Evolutionary conservation across 2,888 invertebrate species (phyloP).

Genomic region (Charanyca ferruginea): DNA sequence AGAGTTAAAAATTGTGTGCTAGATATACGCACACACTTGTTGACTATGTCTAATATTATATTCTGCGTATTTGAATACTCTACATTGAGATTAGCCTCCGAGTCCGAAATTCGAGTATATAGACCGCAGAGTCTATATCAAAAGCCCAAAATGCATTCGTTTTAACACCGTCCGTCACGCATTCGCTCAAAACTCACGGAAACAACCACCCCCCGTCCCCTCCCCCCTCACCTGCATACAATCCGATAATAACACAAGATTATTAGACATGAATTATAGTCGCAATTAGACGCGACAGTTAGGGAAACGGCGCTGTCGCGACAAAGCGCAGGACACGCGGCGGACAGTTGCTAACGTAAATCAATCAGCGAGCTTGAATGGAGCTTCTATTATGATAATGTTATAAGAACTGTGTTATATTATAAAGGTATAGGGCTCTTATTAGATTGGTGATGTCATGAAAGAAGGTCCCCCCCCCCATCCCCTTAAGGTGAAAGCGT

Average conservation of each 20-base stretch:
- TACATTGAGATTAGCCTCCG: too few species aligned
- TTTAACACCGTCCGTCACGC: not conserved
- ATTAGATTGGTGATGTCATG: slow-evolving; percentile 1
- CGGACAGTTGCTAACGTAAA: slow-evolving; percentile 71
- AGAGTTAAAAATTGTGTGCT: too few species aligned
- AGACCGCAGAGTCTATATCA: not conserved
- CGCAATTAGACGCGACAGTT: slow-evolving; percentile 86
- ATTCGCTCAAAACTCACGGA: slow-evolving; percentile 59
- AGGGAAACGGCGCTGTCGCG: slow-evolving; percentile 79
- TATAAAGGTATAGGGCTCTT: not conserved
- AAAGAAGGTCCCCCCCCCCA: too few species aligned
- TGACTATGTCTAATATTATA: too few species aligned
- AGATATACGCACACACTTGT: too few species aligned
- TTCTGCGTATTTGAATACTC: too few species aligned
- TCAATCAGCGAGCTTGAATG: slow-evolving; percentile 72
- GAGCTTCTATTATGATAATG: slow-evolving; percentile 42
- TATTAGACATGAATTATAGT: slow-evolving; percentile 89
- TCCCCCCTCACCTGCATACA: slow-evolving; percentile 61
- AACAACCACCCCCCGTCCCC: slow-evolving; percentile 48
- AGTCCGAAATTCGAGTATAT: too few species aligned
- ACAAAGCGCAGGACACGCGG: slow-evolving; percentile 66
- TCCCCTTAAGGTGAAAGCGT: too few species aligned
- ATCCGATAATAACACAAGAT: slow-evolving; percentile 88
- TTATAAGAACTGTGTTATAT: slow-evolving; percentile 38
- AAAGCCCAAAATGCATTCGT: not conserved